Evolutionary conservation across 1,140 invertebrate species (phyloP).

Genomic region (Drosophila jambulina): DNA sequence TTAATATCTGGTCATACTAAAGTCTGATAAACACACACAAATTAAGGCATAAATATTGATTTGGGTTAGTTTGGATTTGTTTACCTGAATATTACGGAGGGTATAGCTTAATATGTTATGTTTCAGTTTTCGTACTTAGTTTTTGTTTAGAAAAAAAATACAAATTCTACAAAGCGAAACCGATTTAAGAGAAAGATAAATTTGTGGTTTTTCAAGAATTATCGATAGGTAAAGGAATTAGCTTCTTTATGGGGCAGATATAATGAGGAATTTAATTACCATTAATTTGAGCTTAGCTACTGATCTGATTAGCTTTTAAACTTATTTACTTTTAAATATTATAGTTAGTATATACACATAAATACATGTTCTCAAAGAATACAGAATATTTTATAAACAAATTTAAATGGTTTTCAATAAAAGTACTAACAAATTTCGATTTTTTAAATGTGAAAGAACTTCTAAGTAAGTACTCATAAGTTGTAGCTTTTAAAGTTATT

Average conservation of each 20-base stretch:
- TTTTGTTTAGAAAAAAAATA: not conserved
- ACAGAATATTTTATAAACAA: too few species aligned
- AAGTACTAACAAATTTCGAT: too few species aligned
- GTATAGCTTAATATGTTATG: not conserved
- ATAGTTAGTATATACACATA: too few species aligned
- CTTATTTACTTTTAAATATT: too few species aligned
- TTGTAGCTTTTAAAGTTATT: not conserved
- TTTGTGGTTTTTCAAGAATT: not conserved
- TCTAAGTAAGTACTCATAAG: not conserved
- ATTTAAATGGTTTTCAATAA: too few species aligned
- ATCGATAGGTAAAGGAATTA: not conserved
- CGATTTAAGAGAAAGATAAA: too few species aligned
- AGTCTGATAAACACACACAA: not conserved
- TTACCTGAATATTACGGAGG: not conserved
- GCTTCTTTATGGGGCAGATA: not conserved
- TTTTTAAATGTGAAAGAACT: not conserved
- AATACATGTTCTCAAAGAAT: too few species aligned
- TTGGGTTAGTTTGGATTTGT: conserved; percentile 1
- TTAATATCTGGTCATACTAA: conserved; percentile 2
- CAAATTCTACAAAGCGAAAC: too few species aligned
- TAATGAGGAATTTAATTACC: not conserved
- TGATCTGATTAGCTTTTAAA: not conserved
- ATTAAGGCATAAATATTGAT: not conserved
- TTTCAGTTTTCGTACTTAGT: not conserved
- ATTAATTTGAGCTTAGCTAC: not conserved